Evolutionary conservation across 2,797 vertebrate species (phyloP), one percentile per base, ranked within the genome.

Genomic region (Amblyraja radiata): DNA sequence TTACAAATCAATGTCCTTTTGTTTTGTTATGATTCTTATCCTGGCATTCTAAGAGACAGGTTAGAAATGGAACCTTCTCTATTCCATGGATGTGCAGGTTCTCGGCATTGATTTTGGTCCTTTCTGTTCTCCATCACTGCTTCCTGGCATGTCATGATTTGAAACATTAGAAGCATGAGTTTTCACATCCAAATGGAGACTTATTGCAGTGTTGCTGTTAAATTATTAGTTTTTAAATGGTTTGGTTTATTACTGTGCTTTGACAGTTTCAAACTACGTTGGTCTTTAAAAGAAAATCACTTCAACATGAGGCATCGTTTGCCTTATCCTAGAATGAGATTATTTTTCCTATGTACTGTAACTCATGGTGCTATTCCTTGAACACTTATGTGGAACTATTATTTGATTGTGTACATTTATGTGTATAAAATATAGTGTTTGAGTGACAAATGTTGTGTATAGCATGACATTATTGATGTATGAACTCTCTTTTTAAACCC

Each of bases 341-440:
- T 86, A 18, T 86, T 86, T 65, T 65, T 28, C 61, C 13, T 13
- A 65, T 63, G 58, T 46, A 46, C 46, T 46, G 46, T 63, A 86
- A n/a, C 83, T 86, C 58, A 86, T 86, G 83, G 83, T 63, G 83
- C 83, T 86, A 86, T 63, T 86, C 58, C 83, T 86, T 86, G 58
- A 63, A 86, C 14, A 32, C 13, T 14, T 63, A 63, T 86, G 83
- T 65, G 32, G 58, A 32, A 32, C 63, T 63, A 86, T 86, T 65
- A 28, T 86, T 86, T 86, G 28, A 78, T 28, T 32, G n/a, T 86
- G 58, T 63, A 86, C 58, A 86, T 86, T 28, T 13, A 63, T 86
- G 58, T 86, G 83, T 86, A 86, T 86, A 86, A 86, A 86, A 14
- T 65, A 86, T 32, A 86, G 58, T 16, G 13, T 28, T 63, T 86